Base-by-base conservation (phyloP, 2,888 invertebrate genomes). In the Tyria jacobaeae region DNA sequence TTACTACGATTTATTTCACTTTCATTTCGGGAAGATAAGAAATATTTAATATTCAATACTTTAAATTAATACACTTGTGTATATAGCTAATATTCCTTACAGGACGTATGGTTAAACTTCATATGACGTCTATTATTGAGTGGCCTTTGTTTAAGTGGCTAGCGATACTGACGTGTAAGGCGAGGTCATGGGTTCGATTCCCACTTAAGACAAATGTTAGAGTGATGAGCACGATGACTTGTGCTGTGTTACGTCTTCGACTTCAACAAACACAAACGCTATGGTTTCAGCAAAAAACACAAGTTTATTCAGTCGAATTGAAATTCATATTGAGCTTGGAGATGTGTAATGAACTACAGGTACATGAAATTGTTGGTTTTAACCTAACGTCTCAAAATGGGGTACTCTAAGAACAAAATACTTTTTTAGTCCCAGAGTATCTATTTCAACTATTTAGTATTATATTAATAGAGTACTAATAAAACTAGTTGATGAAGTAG, bases 261-360 rank as follows among this genome's bases (percentile, higher is more conserved):
- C 50, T 35, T 54, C 6, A 47, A 51, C 51, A 59, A 59, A 44
- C 55, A 52, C 27, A 57, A 31, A 52, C 35, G 47, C 49, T 51
- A 47, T 52, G 47, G 47, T 27, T 62, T 44, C 21, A 52, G 44
- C 48, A 55, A 59, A 59, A n/a, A 60, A 62, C 27, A 34, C 27
- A 57, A 48, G 60, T 14, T 49, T 21, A 50, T n/a, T 21, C 51
- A 57, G 64, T 66, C 57, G 59, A 70, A 64, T 70, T 76, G 62
- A 78, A 78, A 82, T 82, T 81, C 78, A 76, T 75, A 72, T 68
- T 73, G 72, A 71, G 71, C 57, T 54, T 66, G 57, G 27, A 31
- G 31, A 21, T 50, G 37, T 63, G 53, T 50, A 50, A 35, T 44
- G 49, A 71, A 73, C 66, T 75, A 64, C 55, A 63, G 58, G 64